These are phyloP conservation scores for Arctopsyche grandis DNA, from an alignment of 1,140 invertebrate genomes.

Conservation along the genomic window DNA sequence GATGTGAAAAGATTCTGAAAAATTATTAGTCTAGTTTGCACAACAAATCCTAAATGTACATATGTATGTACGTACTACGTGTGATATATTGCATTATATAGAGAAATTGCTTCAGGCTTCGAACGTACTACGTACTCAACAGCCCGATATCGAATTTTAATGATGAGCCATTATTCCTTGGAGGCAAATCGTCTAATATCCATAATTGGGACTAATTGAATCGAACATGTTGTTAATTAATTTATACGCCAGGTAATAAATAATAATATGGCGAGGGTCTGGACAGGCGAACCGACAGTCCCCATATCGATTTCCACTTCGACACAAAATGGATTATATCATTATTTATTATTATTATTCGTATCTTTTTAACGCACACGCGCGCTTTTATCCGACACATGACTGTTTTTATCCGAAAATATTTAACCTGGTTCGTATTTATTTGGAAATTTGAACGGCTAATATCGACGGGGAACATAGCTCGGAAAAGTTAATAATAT, in stretches of 20 bases:
- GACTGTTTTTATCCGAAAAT: neutral
- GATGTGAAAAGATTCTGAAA: too few relatives aligned
- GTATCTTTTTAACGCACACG: neutral
- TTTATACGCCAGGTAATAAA: constrained; percentile 43
- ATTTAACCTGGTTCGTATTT: neutral
- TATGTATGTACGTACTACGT: too few relatives aligned
- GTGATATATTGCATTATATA: too few relatives aligned
- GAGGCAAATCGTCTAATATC: constrained; percentile 34
- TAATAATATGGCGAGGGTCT: constrained; percentile 29
- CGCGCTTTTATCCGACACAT: neutral
- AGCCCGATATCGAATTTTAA: constrained; percentile 32
- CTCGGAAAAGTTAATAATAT: constrained; percentile 28
- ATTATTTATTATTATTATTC: constrained; percentile 14
- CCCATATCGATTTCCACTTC: neutral
- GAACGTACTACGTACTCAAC: too few relatives aligned
- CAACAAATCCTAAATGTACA: too few relatives aligned
- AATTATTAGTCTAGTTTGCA: too few relatives aligned
- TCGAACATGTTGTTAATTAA: constrained; percentile 48
- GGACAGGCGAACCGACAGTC: neutral
- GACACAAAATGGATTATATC: neutral
- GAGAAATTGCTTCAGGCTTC: too few relatives aligned
- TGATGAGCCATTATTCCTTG: constrained; percentile 36
- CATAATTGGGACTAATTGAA: constrained; percentile 41
- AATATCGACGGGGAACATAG: constrained; percentile 10
- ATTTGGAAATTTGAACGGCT: neutral